These are phyloP conservation scores for Podiceps cristatus DNA, from an alignment of 2,113 vertebrate genomes.

Conservation along the genomic window DNA sequence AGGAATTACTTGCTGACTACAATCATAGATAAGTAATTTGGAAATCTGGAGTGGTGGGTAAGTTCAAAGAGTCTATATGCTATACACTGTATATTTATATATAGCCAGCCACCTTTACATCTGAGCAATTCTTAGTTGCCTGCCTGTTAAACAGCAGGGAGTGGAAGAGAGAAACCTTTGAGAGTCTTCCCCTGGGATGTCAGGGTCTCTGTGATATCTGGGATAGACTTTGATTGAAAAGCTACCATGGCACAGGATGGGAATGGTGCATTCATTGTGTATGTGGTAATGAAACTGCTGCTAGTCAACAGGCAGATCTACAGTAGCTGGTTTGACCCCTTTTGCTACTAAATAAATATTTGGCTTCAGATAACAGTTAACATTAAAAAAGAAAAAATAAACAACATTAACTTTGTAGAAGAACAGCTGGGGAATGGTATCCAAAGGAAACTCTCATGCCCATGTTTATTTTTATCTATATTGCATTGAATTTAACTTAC, in stretches of 20 bases:
- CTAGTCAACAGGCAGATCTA: neutral
- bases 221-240: neutral
- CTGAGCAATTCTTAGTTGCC: neutral
- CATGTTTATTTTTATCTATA: neutral
- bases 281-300: neutral
- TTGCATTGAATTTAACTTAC: neutral
- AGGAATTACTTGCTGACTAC: neutral
- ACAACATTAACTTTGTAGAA: neutral
- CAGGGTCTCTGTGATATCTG: neutral
- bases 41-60: neutral
- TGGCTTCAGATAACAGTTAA: neutral
- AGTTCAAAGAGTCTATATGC: neutral
- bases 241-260: neutral
- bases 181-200: neutral
- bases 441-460: neutral
- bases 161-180: neutral
- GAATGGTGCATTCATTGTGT: neutral
- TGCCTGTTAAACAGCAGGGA: neutral
- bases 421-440: neutral
- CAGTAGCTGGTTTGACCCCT: neutral
- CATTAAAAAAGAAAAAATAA: neutral
- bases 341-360: neutral
- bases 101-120: neutral
- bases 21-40: neutral
- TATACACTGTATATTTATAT: neutral